Percentiles rank a stretch among this genome's conserved stretches.
Conservation (phyloP, 1,140 invertebrate genomes). For the Agrypnia vestita region DNA sequence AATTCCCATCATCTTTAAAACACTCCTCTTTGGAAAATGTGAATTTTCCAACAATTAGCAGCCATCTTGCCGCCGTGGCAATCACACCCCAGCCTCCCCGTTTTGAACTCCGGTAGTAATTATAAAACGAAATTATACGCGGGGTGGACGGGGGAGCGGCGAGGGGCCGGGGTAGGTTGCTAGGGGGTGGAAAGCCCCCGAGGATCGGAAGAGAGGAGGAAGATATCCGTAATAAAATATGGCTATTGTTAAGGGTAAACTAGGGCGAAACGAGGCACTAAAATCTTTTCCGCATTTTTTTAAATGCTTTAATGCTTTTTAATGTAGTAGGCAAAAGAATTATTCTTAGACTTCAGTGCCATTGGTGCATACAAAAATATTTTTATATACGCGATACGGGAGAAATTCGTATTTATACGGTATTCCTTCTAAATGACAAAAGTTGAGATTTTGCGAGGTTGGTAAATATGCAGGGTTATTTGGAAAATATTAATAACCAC, state of each 20-base stretch:
- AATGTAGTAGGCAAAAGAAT: too few species aligned
- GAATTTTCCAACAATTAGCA: not conserved
- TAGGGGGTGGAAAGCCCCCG: not conserved
- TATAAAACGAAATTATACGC: not conserved
- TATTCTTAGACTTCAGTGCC: too few species aligned
- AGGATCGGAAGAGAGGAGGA: not conserved
- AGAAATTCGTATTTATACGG: too few species aligned
- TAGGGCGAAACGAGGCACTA: not conserved
- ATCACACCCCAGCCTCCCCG: not conserved
- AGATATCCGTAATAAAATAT: constrained; percentile 4
- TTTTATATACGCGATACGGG: too few species aligned
- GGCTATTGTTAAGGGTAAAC: not conserved
- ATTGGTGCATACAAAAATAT: too few species aligned
- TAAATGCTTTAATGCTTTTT: too few species aligned
- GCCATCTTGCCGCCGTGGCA: not conserved
- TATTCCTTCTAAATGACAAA: too few species aligned
- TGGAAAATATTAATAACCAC: too few species aligned
- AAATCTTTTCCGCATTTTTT: too few species aligned
- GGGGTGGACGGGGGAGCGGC: not conserved
- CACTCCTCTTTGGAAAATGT: not conserved
- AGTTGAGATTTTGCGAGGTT: too few species aligned
- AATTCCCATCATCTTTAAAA: constrained; percentile 1
- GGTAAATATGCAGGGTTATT: too few species aligned
- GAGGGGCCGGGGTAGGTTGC: not conserved
- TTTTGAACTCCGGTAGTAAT: not conserved